These are phyloP conservation scores for Sceloporus undulatus DNA, from an alignment of 2,113 vertebrate species.

Conservation along the genomic window DNA sequence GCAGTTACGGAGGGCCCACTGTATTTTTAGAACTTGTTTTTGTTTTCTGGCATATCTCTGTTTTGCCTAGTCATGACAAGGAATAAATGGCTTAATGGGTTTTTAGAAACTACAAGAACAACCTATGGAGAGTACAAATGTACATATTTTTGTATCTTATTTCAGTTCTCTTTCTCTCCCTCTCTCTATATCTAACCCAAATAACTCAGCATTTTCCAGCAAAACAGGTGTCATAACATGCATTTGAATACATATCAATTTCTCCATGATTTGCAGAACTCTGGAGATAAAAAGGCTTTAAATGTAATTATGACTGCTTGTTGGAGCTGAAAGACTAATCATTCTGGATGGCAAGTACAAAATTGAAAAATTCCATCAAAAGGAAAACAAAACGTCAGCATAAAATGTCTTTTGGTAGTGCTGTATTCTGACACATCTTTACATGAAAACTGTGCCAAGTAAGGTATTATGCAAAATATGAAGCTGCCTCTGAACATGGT, in stretches of 20 bases:
- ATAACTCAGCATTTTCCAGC: background rate
- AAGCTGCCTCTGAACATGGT: background rate
- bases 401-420: background rate
- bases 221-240: slow-evolving; percentile 18
- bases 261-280: background rate
- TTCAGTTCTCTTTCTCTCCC: background rate
- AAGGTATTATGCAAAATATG: background rate
- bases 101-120: background rate
- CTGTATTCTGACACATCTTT: background rate
- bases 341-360: slow-evolving; percentile 8
- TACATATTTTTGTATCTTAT: background rate
- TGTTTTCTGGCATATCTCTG: background rate
- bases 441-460: background rate
- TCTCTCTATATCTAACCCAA: background rate
- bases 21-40: background rate
- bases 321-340: slow-evolving; percentile 7
- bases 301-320: slow-evolving; percentile 5
- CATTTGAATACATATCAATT: background rate
- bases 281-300: slow-evolving; percentile 9
- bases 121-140: background rate
- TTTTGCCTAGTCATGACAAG: background rate
- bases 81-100: background rate
- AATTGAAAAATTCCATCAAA: background rate
- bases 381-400: background rate
- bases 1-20: too few species aligned